Evolutionary conservation across 2,888 invertebrate species (phyloP), one percentile per base, ranked within the genome.

Genomic region (Diarsia brunnea): DNA sequence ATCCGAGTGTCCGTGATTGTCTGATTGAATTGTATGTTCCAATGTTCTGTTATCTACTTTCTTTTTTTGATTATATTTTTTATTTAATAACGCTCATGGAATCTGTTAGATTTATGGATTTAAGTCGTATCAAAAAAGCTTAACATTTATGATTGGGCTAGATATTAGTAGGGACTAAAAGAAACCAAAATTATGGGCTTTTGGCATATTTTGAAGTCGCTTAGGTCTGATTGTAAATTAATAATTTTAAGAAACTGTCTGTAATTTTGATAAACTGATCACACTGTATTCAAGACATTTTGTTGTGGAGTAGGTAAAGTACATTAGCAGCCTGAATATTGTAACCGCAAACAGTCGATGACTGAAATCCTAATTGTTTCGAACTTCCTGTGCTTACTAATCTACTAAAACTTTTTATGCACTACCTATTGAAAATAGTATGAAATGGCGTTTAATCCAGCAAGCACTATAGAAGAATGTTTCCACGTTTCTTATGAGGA

Each of bases 321-420:
- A 38, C 2, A 49, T 49, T 5, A 19, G 0, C 21, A 51, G 21
- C n/a, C 12, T 53, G 12, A 21, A 21, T 4, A 24, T 66, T 43
- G 51, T 45, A 31, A n/a, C n/a, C 43, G n/a, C 16, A 51, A 11
- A 5, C 14, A 65, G 10, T 38, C 53, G 51, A 12, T 45, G 24
- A 47, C 53, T 65, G 38, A 49, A 65, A 70, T 27, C 19, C 19
- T 53, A 61, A 61, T 53, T 2, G 47, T 14, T 43, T n/a, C 21
- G 16, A 63, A 53, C n/a, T 27, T 14, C n/a, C 66, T n/a, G 4
- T 27, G 11, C 45, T 38, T 38, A 49, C 47, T 55, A 55, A 65
- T 58, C 47, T 60, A 47, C 58, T 69, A 53, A 65, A 53, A 38
- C 53, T 64, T 43, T 67, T 51, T 51, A 68, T 53, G 31, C 8